Evolutionary conservation across 2,797 vertebrate species (phyloP), one percentile per base, ranked within the genome.

Genomic region (Sternotherus odoratus): DNA sequence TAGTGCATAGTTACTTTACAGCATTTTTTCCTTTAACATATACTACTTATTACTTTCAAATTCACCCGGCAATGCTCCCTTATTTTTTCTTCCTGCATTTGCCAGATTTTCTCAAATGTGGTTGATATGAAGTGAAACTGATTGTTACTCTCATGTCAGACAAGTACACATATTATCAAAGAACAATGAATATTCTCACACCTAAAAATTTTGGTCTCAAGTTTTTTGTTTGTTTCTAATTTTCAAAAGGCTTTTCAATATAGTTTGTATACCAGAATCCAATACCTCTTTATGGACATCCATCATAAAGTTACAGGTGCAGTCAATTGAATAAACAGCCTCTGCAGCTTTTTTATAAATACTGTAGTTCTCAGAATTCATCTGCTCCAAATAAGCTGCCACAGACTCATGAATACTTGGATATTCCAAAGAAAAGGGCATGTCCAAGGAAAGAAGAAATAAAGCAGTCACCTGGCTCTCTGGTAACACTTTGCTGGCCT

Each of bases 381-480:
- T 98, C 97, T 99, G 99, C 94, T 99, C 99, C 98, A 99, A 97
- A 94, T 99, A 99, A 77, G 99, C 99, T 95, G 98, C 98, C 39
- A 98, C 93, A 4, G 99, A 98, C 90, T 99, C 99, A 3, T 99
- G 99, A 90, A 99, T 92, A 91, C 97, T 98, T 91, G 99, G 99
- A 91, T 99, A 99, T 57, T 98, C 98, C 96, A 98, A 96, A 81
- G 98, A 98, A 93, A 99, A 96, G 53, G 99, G 97, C 86, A 98
- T 88, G 86, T 99, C 99, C 98, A 99, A 94, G 92, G 98, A 98
- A 30, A 99, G 96, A 83, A 98, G 97, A 92, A 99, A 99, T 82
- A 99, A 95, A 63, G 99, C 98, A 1, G 98, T 97, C 94, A 98
- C 98, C 84, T 98, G 95, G 88, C 96, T 98, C 94, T 99, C 99